Evolutionary conservation across 1,140 invertebrate species (phyloP).

Genomic region (Apis florea): DNA sequence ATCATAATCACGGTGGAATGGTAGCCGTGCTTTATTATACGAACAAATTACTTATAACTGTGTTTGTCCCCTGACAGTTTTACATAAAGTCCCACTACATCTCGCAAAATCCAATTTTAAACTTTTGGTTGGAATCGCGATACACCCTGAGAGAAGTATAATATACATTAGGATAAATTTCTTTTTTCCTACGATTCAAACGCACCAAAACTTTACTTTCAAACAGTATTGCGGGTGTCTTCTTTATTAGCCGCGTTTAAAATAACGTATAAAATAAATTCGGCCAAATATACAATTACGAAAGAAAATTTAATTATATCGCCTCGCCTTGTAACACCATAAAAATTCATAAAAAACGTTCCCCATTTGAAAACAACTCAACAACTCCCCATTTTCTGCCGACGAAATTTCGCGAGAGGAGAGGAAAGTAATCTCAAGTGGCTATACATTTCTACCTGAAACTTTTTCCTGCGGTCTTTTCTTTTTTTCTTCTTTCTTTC

Average conservation of each 20-base stretch:
- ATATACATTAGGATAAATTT: too few relatives aligned
- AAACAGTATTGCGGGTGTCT: too few relatives aligned
- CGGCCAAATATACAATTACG: neutral
- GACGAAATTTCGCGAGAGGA: conserved; percentile 8
- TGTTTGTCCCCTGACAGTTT: too few relatives aligned
- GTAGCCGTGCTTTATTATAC: too few relatives aligned
- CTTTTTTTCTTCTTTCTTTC: neutral
- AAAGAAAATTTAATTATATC: neutral
- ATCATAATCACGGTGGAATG: too few relatives aligned
- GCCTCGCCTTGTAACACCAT: neutral
- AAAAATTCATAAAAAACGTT: conserved; percentile 21
- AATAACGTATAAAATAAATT: neutral
- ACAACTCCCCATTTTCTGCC: conserved; percentile 1
- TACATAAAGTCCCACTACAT: too few relatives aligned
- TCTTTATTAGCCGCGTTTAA: neutral
- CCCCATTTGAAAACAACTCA: conserved; percentile 1
- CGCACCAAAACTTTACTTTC: too few relatives aligned
- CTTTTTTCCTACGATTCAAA: too few relatives aligned
- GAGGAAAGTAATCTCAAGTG: conserved; percentile 64
- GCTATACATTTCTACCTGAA: conserved; percentile 59
- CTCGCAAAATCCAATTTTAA: too few relatives aligned
- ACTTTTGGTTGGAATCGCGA: too few relatives aligned
- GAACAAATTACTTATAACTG: too few relatives aligned
- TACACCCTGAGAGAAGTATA: too few relatives aligned
- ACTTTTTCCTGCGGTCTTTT: conserved; percentile 33